phyloP scores from a whole-genome alignment of 2,888 invertebrate species.

The Erebia aethiops region DNA sequence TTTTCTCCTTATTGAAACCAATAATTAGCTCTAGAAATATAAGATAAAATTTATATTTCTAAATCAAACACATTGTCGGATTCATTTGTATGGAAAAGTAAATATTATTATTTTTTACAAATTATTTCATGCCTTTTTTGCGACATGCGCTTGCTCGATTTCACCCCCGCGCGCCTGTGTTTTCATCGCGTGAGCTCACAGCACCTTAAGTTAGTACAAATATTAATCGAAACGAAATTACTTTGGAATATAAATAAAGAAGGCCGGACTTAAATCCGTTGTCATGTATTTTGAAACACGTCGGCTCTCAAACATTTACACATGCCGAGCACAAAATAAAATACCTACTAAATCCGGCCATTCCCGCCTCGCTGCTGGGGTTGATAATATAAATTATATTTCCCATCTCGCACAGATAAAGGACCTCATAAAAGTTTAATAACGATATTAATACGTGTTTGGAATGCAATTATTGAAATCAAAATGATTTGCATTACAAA shows the following conservation, averaged over 20 bases:
- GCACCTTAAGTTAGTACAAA: background rate
- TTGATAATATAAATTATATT: constrained; percentile 37
- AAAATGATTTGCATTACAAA: constrained; percentile 64
- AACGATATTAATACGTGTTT: constrained; percentile 56
- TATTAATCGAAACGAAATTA: constrained; percentile 19
- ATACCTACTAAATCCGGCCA: constrained; percentile 44
- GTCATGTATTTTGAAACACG: constrained; percentile 38
- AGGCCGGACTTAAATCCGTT: constrained; percentile 31
- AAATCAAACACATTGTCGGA: too few relatives aligned
- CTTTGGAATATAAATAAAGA: constrained; percentile 26
- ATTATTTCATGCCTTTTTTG: too few relatives aligned
- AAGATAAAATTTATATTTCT: too few relatives aligned
- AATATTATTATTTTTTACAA: too few relatives aligned
- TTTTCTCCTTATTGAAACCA: too few relatives aligned
- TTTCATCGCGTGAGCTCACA: too few relatives aligned
- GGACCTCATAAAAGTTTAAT: constrained; percentile 43
- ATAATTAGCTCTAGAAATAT: too few relatives aligned
- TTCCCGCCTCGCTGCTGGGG: constrained; percentile 41
- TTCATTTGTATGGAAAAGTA: too few relatives aligned
- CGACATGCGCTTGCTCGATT: too few relatives aligned
- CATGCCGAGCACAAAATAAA: constrained; percentile 48
- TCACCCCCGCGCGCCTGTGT: too few relatives aligned
- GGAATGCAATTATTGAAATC: constrained; percentile 65
- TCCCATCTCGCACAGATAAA: constrained; percentile 38
- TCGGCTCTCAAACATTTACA: constrained; percentile 52